These are phyloP conservation scores for Podilymbus podiceps DNA, from an alignment of 2,113 vertebrate genomes.

Conservation along the genomic window DNA sequence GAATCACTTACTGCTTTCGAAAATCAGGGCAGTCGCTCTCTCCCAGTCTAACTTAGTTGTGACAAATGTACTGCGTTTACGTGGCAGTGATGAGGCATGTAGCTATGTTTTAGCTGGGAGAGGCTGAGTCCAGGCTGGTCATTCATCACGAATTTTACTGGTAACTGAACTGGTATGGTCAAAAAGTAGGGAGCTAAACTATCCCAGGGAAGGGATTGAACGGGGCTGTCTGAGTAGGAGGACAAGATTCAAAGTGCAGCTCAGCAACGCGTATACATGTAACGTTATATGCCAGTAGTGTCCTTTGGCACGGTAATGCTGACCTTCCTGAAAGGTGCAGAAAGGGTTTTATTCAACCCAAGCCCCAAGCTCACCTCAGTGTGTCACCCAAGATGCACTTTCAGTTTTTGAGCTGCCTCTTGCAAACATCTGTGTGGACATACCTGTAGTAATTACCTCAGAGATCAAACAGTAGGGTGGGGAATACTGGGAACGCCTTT, in stretches of 20 bases:
- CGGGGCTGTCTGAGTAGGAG: not conserved
- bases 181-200: not conserved
- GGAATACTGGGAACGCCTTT: not conserved
- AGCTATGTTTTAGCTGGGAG: not conserved
- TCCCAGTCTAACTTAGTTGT: not conserved
- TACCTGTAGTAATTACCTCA: not conserved
- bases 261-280: not conserved
- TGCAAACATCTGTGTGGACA: rapidly evolving
- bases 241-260: not conserved
- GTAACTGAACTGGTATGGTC: not conserved
- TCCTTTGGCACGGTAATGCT: not conserved
- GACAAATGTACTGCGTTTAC: not conserved
- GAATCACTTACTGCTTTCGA: not conserved
- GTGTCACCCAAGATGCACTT: not conserved
- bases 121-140: not conserved
- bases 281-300: not conserved
- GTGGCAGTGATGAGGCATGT: not conserved
- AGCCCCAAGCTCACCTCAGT: not conserved
- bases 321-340: not conserved
- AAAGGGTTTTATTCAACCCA: not conserved
- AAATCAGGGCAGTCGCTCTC: not conserved
- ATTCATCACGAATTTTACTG: not conserved
- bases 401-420: not conserved
- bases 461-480: not conserved
- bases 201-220: not conserved